Evolutionary conservation across 2,797 vertebrate species (phyloP).

Genomic region (Mus caroli): DNA sequence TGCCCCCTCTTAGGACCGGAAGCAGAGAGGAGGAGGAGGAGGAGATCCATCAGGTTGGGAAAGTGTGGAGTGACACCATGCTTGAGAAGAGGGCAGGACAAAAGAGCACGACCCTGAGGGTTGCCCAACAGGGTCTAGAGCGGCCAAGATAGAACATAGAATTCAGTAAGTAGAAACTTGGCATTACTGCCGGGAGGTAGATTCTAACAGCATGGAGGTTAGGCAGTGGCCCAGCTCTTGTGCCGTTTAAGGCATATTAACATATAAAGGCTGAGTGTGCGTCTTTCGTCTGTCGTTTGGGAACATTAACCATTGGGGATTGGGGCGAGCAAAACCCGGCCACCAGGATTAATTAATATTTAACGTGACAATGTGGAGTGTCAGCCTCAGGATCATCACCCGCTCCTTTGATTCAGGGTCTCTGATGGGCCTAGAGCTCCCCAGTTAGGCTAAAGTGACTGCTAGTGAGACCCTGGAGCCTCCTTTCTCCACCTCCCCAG

Average conservation of each 20-base stretch:
- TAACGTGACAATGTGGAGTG: background rate
- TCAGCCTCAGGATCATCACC: background rate
- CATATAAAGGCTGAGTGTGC: background rate
- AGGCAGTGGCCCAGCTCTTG: background rate
- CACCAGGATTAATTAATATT: background rate
- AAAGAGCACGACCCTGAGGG: background rate
- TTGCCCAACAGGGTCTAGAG: background rate
- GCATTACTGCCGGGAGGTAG: background rate
- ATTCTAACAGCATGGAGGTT: background rate
- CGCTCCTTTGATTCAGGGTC: background rate
- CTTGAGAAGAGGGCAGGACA: background rate
- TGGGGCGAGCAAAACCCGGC: background rate
- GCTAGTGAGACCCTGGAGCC: background rate
- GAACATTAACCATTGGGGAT: background rate
- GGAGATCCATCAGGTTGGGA: no score
- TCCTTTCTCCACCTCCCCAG: background rate
- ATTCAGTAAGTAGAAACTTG: background rate
- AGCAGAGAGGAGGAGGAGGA: background rate
- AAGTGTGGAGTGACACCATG: background rate
- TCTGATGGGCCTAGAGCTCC: background rate
- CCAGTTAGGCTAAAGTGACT: background rate
- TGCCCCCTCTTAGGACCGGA: no score
- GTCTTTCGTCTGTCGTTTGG: background rate
- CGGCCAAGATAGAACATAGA: background rate
- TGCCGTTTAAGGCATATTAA: background rate